A percentile compares a stretch with the other conserved stretches of the same genome.
Evolutionary conservation across 2,888 invertebrate species (phyloP).

Genomic region (Callosobruchus maculatus): DNA sequence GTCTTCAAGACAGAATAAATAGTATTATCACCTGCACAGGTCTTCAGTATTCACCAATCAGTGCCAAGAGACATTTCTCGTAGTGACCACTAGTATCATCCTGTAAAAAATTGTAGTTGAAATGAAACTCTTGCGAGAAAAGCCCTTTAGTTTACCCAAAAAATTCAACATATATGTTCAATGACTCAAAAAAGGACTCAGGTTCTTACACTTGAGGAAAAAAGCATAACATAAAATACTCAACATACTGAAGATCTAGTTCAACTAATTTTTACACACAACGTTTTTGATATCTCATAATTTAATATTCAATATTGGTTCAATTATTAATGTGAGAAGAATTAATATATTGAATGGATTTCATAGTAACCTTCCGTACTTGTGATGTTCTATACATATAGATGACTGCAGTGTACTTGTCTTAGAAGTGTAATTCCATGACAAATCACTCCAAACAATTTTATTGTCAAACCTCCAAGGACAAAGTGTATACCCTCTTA

Average conservation of each 20-base stretch:
- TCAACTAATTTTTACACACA: too few species aligned
- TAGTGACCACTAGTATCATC: constrained; percentile 84
- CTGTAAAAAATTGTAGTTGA: constrained; percentile 51
- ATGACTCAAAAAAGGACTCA: too few species aligned
- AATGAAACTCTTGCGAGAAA: background rate
- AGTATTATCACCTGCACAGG: background rate
- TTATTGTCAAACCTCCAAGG: too few species aligned
- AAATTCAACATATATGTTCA: too few species aligned
- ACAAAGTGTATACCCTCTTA: too few species aligned
- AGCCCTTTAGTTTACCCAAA: too few species aligned
- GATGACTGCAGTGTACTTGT: background rate
- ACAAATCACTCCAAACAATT: too few species aligned
- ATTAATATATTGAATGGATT: background rate
- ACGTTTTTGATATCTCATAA: too few species aligned
- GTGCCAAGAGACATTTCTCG: constrained; percentile 75
- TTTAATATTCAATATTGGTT: too few species aligned
- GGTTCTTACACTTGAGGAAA: too few species aligned
- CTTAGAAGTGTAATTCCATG: constrained; percentile 26
- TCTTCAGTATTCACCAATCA: constrained; percentile 51
- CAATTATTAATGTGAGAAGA: background rate
- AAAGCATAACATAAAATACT: too few species aligned
- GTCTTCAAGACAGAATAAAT: background rate
- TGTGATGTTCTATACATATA: background rate
- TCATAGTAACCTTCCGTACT: constrained; percentile 1
- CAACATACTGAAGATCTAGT: too few species aligned